Base-by-base conservation (phyloP, 2,888 invertebrate genomes). In the Hyposoter dolosus region DNA sequence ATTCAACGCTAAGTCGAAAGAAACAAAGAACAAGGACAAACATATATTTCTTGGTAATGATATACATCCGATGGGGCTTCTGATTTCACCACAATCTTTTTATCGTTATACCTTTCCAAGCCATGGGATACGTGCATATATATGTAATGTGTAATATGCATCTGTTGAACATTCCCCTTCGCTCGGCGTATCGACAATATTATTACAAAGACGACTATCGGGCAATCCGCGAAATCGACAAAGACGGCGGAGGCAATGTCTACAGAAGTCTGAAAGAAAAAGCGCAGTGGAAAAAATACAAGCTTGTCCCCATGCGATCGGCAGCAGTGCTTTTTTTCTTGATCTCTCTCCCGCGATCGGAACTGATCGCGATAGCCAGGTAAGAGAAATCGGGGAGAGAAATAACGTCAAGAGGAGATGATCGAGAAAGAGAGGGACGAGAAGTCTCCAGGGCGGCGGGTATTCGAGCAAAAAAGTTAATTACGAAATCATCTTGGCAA, bases 401-500 rank as follows among this genome's bases (percentile, higher is more conserved):
- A 47, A 65, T 60, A 66, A 72, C 17, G 40, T 35, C 17, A 66
- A 23, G 50, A 77, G 17, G 40, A n/a, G 15, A 65, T 19, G 15
- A 65, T 19, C 28, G 32, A 53, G 53, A 28, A 63, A 60, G 19
- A 68, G 83, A 72, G 60, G 63, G 50, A 45, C 40, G 74, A 68
- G 47, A 71, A 80, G 79, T 76, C 80, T 79, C 32, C 78, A 56
- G 56, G 74, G 75, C 80, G 60, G 65, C 63, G 74, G 83, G 69
- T 53, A 68, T 79, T 85, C 84, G 81, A 84, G 88, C 89, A 91
- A 93, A 91, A 88, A 93, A 93, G 91, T 92, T 92, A 92, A 91
- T 92, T 91, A 91, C 90, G 87, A 91, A 91, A 92, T 92, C 90
- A 92, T 91, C 88, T 88, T 84, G 86, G 85, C 89, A 89, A 90